Base-by-base conservation (phyloP, 2,888 invertebrate species). In the Aleiodes alternator region DNA sequence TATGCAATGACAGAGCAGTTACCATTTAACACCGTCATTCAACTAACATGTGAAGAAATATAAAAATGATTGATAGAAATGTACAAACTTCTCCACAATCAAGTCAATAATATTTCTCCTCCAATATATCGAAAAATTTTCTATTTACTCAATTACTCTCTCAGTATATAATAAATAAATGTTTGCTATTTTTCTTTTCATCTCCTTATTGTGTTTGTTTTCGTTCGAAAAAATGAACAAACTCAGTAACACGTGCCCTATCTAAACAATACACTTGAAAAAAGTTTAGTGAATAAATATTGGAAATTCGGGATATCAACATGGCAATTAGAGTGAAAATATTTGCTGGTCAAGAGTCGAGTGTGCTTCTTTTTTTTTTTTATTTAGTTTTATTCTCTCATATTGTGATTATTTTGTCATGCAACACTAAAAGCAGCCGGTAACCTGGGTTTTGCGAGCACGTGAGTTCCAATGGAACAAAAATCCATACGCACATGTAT, bases 401-500 rank as follows among this genome's bases (percentile, higher is more conserved):
- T 57, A n/a, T 8, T 64, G 38, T 43, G 57, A 56, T 38, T 66
- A 34, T 75, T 74, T 66, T 75, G 71, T 75, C 75, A 75, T 71
- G 70, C 71, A 23, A 71, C 56, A 70, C 71, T 50, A 43, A 43
- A 43, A 43, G 43, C 43, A 43, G 43, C 43, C 43, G 43, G 43
- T 9, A 43, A 43, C 53, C 68, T 48, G 16, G 14, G 48, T 43
- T 29, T 43, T 48, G 31, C 56, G 29, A 55, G 51, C 51, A 64
- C 55, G 64, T 56, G 57, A 70, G 43, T 38, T 38, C 70, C 23
- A 56, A 55, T 55, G 16, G 38, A 50, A 68, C 34, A 50, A 68
- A 16, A 56, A 56, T 14, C 14, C 29, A 43, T 64, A 34, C 9
- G 38, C 64, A 34, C 38, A 38, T 34, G 38, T 64, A 64, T 2